Evolutionary conservation across 2,113 vertebrate species (phyloP), one percentile per base, ranked within the genome.

Genomic region (Nipponia nippon): DNA sequence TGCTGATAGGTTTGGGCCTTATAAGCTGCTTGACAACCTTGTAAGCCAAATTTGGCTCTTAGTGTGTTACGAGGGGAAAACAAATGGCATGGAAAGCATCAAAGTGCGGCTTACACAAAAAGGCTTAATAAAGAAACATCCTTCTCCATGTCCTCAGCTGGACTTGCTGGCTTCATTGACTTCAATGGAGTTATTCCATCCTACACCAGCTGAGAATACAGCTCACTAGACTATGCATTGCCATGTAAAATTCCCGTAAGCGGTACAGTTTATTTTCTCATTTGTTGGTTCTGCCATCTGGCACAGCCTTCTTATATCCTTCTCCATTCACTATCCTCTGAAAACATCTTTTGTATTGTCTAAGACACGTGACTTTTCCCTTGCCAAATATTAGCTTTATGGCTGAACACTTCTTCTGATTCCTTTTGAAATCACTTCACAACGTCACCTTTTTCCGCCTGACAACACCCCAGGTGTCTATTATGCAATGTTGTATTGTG

Each of bases 381-480:
- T 73, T 93, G 86, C 71, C 86, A 90, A 89, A 94, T 89, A 93
- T 92, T 97, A 95, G 58, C 67, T 88, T 95, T 46, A 49, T 90
- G 70, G 85, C 73, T 47, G 75, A 92, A 61, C 36, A 30, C 13
- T 70, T 59, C 34, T 82, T 63, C 53, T 44, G 53, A 36, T 80
- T 88, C 49, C 53, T 76, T 79, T 61, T 76, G 82, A 94, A 92
- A 85, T 72, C 56, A 49, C 46, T 38, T 84, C 69, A 85, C 49
- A 88, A 17, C 2, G 6, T 65, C 56, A 61, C 30, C 47, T 55
- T 50, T 52, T 32, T 3, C 16, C 19, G n/a, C 50, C 36, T 4
- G 30, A 63, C 40, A 65, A 36, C 62, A 46, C 15, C 11, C 32
- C 56, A 69, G 62, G 29, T 56, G 13, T 61, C 44, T 72, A 9